Evolutionary conservation across 2,113 vertebrate species (phyloP).

Genomic region (Barbus barbus): DNA sequence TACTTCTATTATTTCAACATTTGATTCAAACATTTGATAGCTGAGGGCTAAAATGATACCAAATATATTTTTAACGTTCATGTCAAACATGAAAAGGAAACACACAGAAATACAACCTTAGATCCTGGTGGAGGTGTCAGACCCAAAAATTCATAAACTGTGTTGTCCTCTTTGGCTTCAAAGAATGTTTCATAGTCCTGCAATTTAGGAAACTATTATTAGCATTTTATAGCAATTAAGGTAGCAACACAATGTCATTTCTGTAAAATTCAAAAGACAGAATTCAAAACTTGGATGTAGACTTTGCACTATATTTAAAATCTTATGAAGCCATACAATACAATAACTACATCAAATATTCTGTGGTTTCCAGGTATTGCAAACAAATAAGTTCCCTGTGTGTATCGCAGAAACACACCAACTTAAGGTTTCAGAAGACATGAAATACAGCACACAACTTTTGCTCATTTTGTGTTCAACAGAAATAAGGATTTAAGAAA

Average conservation of each 20-base stretch:
- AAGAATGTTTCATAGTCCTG: conserved; percentile 99
- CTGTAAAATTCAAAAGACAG: not conserved
- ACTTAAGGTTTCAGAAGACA: not conserved
- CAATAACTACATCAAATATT: not conserved
- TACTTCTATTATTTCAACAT: too few species aligned
- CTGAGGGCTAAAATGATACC: not conserved
- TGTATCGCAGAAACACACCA: too few species aligned
- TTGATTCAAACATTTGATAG: not conserved
- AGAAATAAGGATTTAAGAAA: too few species aligned
- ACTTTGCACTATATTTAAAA: not conserved
- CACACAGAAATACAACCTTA: conserved; percentile 78
- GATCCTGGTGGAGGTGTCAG: conserved; percentile 89
- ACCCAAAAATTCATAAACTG: conserved; percentile 91
- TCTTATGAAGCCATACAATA: not conserved
- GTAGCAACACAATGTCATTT: not conserved
- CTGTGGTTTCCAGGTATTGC: too few species aligned
- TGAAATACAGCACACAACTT: not conserved
- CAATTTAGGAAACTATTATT: conserved; percentile 39
- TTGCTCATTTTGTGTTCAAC: too few species aligned
- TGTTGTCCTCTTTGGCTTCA: conserved; percentile 94
- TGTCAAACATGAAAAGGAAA: not conserved
- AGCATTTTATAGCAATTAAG: not conserved
- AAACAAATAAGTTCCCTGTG: not conserved
- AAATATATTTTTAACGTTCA: not conserved
- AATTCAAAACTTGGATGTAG: not conserved